phyloP scores from a whole-genome alignment of 2,888 invertebrate species.

The Sesia apiformis region DNA sequence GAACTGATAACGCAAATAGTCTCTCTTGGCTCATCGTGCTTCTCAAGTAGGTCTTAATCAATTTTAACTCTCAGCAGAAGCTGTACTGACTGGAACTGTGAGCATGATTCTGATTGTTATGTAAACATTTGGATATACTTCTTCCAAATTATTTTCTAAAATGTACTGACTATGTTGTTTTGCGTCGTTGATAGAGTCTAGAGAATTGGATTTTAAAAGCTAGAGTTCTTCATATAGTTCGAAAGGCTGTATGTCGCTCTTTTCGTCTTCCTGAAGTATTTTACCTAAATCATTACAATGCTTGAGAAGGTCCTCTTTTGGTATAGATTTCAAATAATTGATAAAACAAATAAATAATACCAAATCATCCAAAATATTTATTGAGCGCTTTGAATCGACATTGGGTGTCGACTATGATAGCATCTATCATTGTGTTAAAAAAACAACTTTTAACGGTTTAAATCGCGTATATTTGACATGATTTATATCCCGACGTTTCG shows the following conservation, averaged over 20 bases:
- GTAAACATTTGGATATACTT: not conserved
- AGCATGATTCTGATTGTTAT: conserved; percentile 5
- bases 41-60: not conserved
- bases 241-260: not conserved
- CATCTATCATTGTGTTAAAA: not conserved
- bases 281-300: not conserved
- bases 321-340: too few species aligned
- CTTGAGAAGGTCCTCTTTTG: not conserved
- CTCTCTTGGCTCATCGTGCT: too few species aligned
- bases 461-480: too few species aligned
- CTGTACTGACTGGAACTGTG: conserved; percentile 7
- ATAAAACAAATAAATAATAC: too few species aligned
- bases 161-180: not conserved
- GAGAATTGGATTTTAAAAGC: not conserved
- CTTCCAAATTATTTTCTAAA: not conserved
- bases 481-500: too few species aligned
- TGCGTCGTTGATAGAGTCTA: not conserved
- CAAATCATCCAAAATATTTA: too few species aligned
- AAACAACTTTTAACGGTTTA: too few species aligned
- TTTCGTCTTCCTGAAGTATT: not conserved
- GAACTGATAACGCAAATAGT: too few species aligned
- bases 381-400: too few species aligned
- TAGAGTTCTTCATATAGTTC: not conserved
- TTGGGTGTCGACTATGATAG: too few species aligned
- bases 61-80: not conserved